These are phyloP conservation scores for Laticauda laticaudata DNA, from an alignment of 2,113 vertebrate species.

Conservation along the genomic window DNA sequence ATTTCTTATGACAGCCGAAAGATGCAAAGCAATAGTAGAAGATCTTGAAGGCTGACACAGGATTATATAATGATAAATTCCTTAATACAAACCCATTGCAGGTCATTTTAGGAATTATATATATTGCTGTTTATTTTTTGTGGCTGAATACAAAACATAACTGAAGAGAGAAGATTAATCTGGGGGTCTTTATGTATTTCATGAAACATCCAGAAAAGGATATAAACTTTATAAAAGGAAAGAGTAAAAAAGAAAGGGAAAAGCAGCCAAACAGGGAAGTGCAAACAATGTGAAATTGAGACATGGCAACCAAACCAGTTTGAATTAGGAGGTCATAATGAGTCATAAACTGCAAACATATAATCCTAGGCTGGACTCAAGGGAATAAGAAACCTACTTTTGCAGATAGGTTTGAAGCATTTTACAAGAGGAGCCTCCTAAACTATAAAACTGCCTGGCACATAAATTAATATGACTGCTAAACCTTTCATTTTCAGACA, in stretches of 20 bases:
- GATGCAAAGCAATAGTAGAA: too few species aligned
- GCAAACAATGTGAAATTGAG: neutral
- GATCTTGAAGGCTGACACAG: neutral
- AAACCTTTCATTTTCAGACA: conserved; percentile 14
- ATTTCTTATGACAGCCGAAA: too few species aligned
- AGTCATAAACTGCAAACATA: conserved; percentile 63
- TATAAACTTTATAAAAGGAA: neutral
- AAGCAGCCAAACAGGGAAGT: neutral
- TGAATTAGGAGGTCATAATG: neutral
- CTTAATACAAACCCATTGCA: neutral
- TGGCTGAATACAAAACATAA: neutral
- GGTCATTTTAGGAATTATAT: neutral
- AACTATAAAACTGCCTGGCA: conserved; percentile 58
- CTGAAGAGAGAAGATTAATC: neutral
- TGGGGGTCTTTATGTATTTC: neutral
- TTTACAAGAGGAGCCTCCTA: conserved; percentile 37
- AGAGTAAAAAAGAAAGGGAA: neutral
- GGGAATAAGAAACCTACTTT: conserved; percentile 58
- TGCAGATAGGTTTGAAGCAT: conserved; percentile 49
- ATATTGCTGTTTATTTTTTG: neutral
- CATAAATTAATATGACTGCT: conserved; percentile 28
- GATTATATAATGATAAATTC: neutral
- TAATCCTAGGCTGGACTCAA: conserved; percentile 54
- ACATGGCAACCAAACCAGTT: neutral
- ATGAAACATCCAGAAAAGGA: neutral